A percentile compares a stretch with the other conserved stretches of the same genome.
These are phyloP conservation scores for Heterotilapia buettikoferi DNA, from an alignment of 2,113 vertebrate species.

Conservation along the genomic window DNA sequence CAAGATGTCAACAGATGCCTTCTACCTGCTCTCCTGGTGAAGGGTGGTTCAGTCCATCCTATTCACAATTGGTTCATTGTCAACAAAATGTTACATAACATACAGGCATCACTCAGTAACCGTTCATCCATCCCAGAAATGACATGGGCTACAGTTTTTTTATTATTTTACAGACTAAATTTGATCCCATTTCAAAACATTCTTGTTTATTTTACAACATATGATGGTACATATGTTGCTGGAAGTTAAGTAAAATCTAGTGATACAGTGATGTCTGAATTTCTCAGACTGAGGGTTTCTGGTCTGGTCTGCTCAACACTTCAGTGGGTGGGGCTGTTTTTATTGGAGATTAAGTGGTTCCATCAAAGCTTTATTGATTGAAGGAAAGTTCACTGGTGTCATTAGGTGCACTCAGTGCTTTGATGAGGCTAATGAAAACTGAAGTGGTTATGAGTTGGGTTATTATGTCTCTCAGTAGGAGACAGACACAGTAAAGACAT, in stretches of 20 bases:
- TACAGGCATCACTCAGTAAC: background rate
- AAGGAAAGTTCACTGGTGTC: background rate
- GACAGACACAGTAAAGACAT: background rate
- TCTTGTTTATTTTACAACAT: background rate
- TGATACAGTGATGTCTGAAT: background rate
- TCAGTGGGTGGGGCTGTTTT: background rate
- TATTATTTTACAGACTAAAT: background rate
- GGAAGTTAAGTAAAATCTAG: background rate
- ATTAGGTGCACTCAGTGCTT: background rate
- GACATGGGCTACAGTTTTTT: background rate
- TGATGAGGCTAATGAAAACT: background rate
- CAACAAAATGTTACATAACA: background rate
- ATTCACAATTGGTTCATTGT: background rate
- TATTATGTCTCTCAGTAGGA: background rate
- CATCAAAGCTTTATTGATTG: slow-evolving; percentile 5
- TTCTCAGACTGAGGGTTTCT: background rate
- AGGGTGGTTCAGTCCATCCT: background rate
- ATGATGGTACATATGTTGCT: background rate
- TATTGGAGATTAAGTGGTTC: background rate
- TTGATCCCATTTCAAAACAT: background rate
- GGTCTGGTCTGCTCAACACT: background rate
- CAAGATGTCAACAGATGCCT: background rate
- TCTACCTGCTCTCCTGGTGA: background rate
- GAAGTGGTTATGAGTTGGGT: background rate
- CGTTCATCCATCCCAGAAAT: background rate